These are phyloP conservation scores for Plectus sambesii DNA, from an alignment of 1,140 invertebrate genomes.

Conservation along the genomic window DNA sequence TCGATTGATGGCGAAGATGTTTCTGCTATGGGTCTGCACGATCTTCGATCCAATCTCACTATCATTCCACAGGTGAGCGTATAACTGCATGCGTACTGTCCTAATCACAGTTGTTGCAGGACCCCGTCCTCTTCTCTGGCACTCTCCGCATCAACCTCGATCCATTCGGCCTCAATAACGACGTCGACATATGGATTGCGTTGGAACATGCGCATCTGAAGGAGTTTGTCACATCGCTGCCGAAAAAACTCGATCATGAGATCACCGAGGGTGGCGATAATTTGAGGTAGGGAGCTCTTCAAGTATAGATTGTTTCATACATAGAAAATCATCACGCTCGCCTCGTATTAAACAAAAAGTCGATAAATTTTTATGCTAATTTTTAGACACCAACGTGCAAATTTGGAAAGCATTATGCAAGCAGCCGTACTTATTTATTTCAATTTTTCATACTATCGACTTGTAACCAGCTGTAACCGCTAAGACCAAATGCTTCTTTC, in stretches of 20 bases:
- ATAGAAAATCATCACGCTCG: background rate
- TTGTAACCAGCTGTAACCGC: too few relatives aligned
- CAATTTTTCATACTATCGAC: too few relatives aligned
- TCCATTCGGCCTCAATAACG: conserved; percentile 52
- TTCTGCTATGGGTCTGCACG: conserved; percentile 49
- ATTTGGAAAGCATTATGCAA: background rate
- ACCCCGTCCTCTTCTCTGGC: conserved; percentile 52
- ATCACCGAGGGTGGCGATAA: conserved; percentile 47
- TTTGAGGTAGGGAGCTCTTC: conserved; percentile 48
- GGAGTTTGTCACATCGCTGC: conserved; percentile 37
- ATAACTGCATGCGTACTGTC: conserved; percentile 17
- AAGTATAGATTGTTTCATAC: too few relatives aligned
- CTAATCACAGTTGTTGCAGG: conserved; percentile 37
- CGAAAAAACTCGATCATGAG: conserved; percentile 22
- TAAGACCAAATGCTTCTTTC: conserved; percentile 9
- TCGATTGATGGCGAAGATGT: conserved; percentile 60
- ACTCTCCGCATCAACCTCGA: conserved; percentile 55
- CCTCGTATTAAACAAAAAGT: background rate
- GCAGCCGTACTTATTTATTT: conserved; percentile 9
- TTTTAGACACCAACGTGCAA: too few relatives aligned
- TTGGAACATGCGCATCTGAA: conserved; percentile 47
- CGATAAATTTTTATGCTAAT: background rate
- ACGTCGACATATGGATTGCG: conserved; percentile 58
- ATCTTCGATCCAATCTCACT: conserved; percentile 49
- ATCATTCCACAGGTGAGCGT: conserved; percentile 52